phyloP scores from a whole-genome alignment of 2,113 vertebrate species.

The Taxidea taxus region DNA sequence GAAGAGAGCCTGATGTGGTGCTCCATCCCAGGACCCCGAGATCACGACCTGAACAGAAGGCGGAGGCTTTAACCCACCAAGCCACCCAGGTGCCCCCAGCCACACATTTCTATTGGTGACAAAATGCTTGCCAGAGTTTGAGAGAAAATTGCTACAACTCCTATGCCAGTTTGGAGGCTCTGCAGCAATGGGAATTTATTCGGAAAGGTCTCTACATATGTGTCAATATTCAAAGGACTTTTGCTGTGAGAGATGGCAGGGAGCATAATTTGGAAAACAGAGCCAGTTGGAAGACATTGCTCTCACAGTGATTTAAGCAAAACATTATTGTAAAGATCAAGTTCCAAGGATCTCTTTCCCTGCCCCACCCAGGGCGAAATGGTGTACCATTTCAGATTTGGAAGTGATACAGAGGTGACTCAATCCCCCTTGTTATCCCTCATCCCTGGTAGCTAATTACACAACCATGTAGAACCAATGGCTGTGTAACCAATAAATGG shows the following conservation, averaged over 20 bases:
- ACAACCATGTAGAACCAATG: no score
- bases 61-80: no score
- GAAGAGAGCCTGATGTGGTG: no score
- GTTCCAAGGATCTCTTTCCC: background rate
- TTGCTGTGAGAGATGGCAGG: background rate
- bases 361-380: background rate
- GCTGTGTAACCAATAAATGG: background rate
- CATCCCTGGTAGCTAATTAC: background rate
- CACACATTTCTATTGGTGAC: background rate
- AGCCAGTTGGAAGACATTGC: background rate
- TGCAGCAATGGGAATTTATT: background rate
- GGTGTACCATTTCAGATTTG: background rate
- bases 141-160: background rate
- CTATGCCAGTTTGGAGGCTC: background rate
- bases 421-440: background rate
- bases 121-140: background rate
- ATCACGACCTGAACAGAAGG: no score
- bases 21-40: no score
- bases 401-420: background rate
- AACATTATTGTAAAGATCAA: background rate
- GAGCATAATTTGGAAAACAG: background rate
- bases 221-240: background rate
- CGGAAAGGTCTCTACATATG: background rate
- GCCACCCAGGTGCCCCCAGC: no score
- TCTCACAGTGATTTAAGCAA: background rate